Evolutionary conservation across 2,113 vertebrate species (phyloP).

Genomic region (Trematomus loennbergii): DNA sequence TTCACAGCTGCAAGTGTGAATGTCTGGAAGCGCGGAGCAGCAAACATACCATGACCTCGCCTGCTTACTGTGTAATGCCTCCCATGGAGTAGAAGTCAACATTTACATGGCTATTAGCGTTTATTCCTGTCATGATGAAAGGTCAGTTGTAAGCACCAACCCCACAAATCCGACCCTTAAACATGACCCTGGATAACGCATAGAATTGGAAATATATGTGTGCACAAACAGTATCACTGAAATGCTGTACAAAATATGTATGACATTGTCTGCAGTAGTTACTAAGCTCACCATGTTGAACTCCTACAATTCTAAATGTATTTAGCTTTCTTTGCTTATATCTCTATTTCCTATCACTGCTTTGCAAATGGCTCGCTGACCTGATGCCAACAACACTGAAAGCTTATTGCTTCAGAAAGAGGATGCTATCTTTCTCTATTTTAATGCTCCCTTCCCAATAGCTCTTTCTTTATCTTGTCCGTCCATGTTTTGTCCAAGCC

Average conservation of each 20-base stretch:
- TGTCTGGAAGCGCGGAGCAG: slow-evolving; percentile 48
- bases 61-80: slow-evolving; percentile 23
- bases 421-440: slow-evolving; percentile 34
- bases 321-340: slow-evolving; percentile 19
- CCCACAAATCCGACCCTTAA: slow-evolving; percentile 29
- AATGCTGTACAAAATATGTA: not conserved
- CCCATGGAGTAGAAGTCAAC: slow-evolving; percentile 55
- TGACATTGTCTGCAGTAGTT: not conserved
- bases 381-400: slow-evolving; percentile 46
- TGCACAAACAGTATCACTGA: not conserved
- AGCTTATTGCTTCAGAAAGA: slow-evolving; percentile 48
- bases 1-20: slow-evolving; percentile 57
- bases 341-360: slow-evolving; percentile 65
- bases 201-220: not conserved
- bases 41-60: slow-evolving; percentile 53
- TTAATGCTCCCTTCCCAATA: slow-evolving; percentile 12
- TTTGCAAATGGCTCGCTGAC: slow-evolving; percentile 54
- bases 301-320: slow-evolving; percentile 10
- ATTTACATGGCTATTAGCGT: slow-evolving; percentile 53
- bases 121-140: slow-evolving; percentile 60
- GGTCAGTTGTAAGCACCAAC: slow-evolving; percentile 53
- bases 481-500: slow-evolving; percentile 11
- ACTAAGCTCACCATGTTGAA: not conserved
- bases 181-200: slow-evolving; percentile 3
- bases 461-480: slow-evolving; percentile 47